Evolutionary conservation across 2,113 vertebrate species (phyloP), one percentile per base, ranked within the genome.

Genomic region (Merops nubicus): DNA sequence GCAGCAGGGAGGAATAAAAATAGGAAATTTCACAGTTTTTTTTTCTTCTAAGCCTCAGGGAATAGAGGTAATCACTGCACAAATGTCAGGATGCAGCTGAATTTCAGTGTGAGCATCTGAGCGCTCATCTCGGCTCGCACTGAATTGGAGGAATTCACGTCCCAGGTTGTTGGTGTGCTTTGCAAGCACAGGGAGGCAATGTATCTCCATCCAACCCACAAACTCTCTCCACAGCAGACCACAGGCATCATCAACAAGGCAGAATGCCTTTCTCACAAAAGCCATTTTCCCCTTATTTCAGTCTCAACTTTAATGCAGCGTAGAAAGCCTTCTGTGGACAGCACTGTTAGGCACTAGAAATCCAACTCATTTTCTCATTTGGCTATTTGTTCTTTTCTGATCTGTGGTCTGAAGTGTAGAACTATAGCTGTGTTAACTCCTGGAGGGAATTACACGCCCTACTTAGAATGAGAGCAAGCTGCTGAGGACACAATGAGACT

Each of bases 131-230:
- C 47, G 19, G 83, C 75, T 82, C 48, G 34, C 59, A 5, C 9
- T 42, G 9, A 11, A 62, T 12, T 36, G 21, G 80, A 80, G 82
- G 81, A 88, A 65, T 25, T 70, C 4, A 9, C 5, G 1, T 73
- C 2, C 0, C 1, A 40, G 38, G 64, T 6, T 92, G 88, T 25
- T 68, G 63, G 13, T 90, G 76, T 81, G 43, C 79, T 42, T 64
- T 36, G 26, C 1, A 25, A 94, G 93, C 95, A 64, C 38, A 1
- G 80, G 93, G 92, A 81, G 96, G 88, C 92, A 73, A 73, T 81
- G 88, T 92, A 80, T 80, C 85, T 90, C 88, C 57, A 16, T 56
- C 69, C 33, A 60, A 65, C 36, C 0, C 2, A 8, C 38, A 18
- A 29, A 42, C 38, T 57, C 15, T 78, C 43, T 43, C 77, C 85